A percentile compares a stretch with the other conserved stretches of the same genome.
Conservation (phyloP, 2,797 vertebrate species). For the Gallinago stenura region DNA sequence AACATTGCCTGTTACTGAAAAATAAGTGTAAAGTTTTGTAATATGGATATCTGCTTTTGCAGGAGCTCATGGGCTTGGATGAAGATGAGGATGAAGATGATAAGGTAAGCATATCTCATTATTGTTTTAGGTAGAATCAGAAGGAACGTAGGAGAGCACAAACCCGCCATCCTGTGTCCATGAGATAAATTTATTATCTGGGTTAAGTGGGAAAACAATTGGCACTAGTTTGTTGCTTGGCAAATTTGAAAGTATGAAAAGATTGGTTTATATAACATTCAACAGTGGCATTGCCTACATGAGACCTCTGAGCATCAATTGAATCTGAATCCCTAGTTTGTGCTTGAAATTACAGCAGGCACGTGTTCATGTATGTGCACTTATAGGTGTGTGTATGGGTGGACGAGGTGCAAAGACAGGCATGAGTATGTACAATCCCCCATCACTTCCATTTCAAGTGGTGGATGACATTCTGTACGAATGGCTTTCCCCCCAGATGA, state of each 20-base stretch:
- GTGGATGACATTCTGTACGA: neutral
- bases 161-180: neutral
- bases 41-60: conserved; percentile 56
- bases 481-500: neutral
- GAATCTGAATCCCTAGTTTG: neutral
- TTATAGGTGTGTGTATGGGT: rapidly evolving
- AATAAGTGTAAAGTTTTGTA: conserved; percentile 15
- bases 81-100: conserved; percentile 97
- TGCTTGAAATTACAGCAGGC: neutral
- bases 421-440: neutral
- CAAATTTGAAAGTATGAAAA: neutral
- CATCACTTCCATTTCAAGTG: rapidly evolving
- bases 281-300: rapidly evolving
- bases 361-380: rapidly evolving
- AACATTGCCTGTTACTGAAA: neutral
- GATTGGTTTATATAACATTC: neutral
- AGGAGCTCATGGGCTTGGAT: conserved; percentile 90
- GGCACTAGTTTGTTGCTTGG: neutral
- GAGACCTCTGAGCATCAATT: neutral
- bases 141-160: neutral
- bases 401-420: rapidly evolving
- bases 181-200: neutral
- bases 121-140: neutral
- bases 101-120: conserved; percentile 83
- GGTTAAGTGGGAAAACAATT: neutral